phyloP scores from a whole-genome alignment of 1,140 invertebrate genomes.

The Sinella curviseta region DNA sequence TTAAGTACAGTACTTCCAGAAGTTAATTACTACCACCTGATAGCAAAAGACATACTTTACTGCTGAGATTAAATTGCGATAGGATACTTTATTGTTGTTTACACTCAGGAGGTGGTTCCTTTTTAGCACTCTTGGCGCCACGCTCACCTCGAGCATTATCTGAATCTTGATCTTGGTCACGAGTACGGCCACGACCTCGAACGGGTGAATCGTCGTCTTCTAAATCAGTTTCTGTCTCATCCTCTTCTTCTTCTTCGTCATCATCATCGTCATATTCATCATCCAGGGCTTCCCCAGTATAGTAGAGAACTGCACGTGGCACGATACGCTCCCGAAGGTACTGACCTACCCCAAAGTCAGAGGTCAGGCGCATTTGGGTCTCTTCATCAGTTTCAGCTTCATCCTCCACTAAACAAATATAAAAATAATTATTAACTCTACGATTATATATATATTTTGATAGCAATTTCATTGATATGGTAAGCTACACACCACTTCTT shows the following conservation, averaged over 20 bases:
- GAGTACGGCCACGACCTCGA: neutral
- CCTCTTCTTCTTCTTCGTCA: constrained; percentile 26
- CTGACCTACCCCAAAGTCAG: constrained; percentile 94
- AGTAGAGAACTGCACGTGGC: constrained; percentile 88
- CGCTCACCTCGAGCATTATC: neutral
- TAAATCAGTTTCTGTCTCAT: constrained; percentile 52
- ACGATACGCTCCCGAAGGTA: constrained; percentile 89
- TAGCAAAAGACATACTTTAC: too few species aligned
- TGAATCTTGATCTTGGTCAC: neutral
- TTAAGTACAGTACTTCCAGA: too few species aligned
- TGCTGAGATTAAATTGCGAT: too few species aligned
- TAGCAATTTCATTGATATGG: neutral
- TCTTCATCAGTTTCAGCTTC: constrained; percentile 73
- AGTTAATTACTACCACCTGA: too few species aligned
- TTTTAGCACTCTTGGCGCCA: too few species aligned
- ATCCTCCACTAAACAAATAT: constrained; percentile 59
- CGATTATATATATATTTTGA: neutral
- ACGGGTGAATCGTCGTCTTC: neutral
- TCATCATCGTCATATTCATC: neutral
- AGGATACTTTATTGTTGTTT: too few species aligned
- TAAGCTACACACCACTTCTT: too few species aligned
- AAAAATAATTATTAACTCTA: neutral
- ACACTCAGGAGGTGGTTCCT: too few species aligned
- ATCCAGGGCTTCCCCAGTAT: constrained; percentile 65
- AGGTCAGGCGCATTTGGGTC: constrained; percentile 72